These are phyloP conservation scores for Allochrocebus solatus DNA, from an alignment of 2,797 vertebrate species.

Conservation along the genomic window DNA sequence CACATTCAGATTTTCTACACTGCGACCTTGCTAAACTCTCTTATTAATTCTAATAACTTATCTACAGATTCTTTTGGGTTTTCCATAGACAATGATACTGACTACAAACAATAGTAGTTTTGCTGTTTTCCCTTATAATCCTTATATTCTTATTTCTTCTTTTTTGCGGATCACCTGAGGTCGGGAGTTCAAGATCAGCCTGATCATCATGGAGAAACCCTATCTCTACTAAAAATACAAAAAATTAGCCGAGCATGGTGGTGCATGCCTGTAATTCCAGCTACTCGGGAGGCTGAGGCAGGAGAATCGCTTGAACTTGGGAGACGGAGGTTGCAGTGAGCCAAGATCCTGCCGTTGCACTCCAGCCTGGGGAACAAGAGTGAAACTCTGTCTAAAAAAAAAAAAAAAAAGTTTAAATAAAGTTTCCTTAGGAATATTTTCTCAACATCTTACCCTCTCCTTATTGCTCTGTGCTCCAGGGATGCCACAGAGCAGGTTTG, in stretches of 20 bases:
- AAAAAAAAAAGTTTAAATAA: background rate
- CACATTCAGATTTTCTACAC: background rate
- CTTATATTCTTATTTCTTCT: background rate
- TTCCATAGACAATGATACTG: background rate
- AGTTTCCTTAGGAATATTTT: background rate
- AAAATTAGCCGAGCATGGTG: too few species aligned
- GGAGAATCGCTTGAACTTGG: too few species aligned
- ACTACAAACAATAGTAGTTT: background rate
- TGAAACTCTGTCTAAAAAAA: too few species aligned
- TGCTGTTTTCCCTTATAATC: background rate
- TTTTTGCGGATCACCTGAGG: background rate
- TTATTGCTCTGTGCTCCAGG: background rate
- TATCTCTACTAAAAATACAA: too few species aligned
- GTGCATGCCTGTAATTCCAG: too few species aligned
- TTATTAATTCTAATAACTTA: constrained; percentile 22
- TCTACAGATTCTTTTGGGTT: background rate
- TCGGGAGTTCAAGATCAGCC: too few species aligned
- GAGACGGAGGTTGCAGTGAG: too few species aligned
- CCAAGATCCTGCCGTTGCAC: too few species aligned
- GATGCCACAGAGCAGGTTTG: constrained; percentile 29
- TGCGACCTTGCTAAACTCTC: background rate
- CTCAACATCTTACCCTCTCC: background rate
- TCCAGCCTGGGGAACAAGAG: too few species aligned
- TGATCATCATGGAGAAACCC: too few species aligned
- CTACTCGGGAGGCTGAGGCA: too few species aligned